Evolutionary conservation across 2,888 invertebrate species (phyloP), one percentile per base, ranked within the genome.

Genomic region (Acanthosepion esculentum): DNA sequence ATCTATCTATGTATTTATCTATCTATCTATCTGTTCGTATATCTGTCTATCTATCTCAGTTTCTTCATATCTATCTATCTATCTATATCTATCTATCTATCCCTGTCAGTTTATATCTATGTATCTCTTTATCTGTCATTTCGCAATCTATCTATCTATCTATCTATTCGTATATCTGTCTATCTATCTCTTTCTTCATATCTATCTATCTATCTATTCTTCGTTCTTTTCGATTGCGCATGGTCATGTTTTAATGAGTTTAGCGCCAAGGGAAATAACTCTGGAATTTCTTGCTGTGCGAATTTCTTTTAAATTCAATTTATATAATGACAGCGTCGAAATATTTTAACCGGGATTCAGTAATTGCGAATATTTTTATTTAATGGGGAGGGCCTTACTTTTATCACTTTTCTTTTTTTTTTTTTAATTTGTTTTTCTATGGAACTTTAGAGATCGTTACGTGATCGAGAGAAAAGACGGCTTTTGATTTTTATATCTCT

Each of bases 231-330:
- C n/a, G 1, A 12, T n/a, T 29, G 78, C 8, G 29, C 78, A n/a
- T 78, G 78, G 78, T n/a, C n/a, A 78, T 10, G 15, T 10, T 10
- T 78, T 78, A 78, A 78, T 78, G 29, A 78, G 29, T 78, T 78
- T 78, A 78, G 78, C 78, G 78, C 8, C 78, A n/a, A 78, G 78
- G 78, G n/a, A n/a, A n/a, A 78, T 78, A 78, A 78, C 78, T 78
- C 29, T n/a, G n/a, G 78, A 78, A 78, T n/a, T n/a, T n/a, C n/a
- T 78, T 78, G 78, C n/a, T n/a, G 78, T 4, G 78, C n/a, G 78
- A 78, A 78, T n/a, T 78, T 29, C 78, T 29, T 29, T 78, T n/a
- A n/a, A 78, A 78, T 78, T n/a, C 29, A 78, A 78, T 78, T 29
- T 78, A 29, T 78, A 18, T 78, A 78, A 78, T 78, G 29, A 78